Conservation (phyloP, 2,797 vertebrate species). For the Gorsachius magnificus region DNA sequence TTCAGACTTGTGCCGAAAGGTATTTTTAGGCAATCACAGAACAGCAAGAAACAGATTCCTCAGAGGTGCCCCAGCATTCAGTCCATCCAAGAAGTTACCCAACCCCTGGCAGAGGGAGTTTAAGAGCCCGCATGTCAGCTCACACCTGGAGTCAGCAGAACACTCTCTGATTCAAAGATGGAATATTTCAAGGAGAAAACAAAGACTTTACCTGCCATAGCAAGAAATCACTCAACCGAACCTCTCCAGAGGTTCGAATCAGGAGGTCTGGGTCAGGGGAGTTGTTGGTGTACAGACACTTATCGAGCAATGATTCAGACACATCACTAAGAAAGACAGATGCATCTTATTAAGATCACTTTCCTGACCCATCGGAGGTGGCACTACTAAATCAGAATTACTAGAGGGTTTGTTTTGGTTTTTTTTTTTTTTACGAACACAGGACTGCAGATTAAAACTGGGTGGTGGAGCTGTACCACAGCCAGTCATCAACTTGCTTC, state of each 20-base stretch:
- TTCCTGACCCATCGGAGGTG: neutral
- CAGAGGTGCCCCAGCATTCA: neutral
- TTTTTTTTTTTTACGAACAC: neutral
- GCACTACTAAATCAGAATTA: neutral
- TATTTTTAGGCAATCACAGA: neutral
- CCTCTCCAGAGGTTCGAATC: slow-evolving; percentile 96
- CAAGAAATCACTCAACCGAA: slow-evolving; percentile 96
- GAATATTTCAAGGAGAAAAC: neutral
- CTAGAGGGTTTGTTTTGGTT: too few species aligned
- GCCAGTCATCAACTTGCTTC: neutral
- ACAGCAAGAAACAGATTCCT: neutral
- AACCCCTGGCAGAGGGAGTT: neutral
- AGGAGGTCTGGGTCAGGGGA: slow-evolving; percentile 95
- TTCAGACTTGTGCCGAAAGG: neutral
- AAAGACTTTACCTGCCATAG: slow-evolving; percentile 92
- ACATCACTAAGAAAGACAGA: slow-evolving; percentile 83
- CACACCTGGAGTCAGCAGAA: neutral
- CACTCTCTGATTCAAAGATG: neutral
- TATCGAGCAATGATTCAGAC: slow-evolving; percentile 88
- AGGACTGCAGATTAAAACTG: neutral
- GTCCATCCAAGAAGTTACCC: neutral
- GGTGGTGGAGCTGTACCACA: neutral
- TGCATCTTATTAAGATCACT: neutral
- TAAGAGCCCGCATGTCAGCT: neutral
- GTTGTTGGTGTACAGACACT: slow-evolving; percentile 93